Evolutionary conservation across 2,888 invertebrate genomes (phyloP).

Genomic region (Phoronis australis): DNA sequence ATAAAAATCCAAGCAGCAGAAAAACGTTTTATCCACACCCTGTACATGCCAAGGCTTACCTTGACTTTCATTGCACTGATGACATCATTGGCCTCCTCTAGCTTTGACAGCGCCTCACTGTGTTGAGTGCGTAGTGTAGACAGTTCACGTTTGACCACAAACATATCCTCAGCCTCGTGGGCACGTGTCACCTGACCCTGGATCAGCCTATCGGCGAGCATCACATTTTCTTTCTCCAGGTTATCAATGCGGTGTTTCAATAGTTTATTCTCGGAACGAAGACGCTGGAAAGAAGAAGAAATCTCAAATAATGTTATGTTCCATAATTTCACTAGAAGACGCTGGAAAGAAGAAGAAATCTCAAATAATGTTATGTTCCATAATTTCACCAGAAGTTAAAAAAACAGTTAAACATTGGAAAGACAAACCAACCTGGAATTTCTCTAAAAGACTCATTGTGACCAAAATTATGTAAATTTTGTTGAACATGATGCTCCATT

Average conservation of each 20-base stretch:
- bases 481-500: too few relatives aligned
- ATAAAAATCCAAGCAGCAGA: too few relatives aligned
- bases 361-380: too few relatives aligned
- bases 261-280: conserved; percentile 87
- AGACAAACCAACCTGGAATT: too few relatives aligned
- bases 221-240: conserved; percentile 81
- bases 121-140: conserved; percentile 81
- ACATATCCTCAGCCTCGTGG: conserved; percentile 80
- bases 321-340: too few relatives aligned
- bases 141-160: conserved; percentile 67
- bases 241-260: conserved; percentile 92
- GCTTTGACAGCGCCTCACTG: conserved; percentile 78
- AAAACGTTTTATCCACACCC: too few relatives aligned
- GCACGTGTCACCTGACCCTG: conserved; percentile 80
- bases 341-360: too few relatives aligned
- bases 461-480: too few relatives aligned
- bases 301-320: too few relatives aligned
- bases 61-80: conserved; percentile 57
- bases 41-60: conserved; percentile 19
- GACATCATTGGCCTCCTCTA: conserved; percentile 86
- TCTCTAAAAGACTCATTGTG: too few relatives aligned
- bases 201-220: conserved; percentile 64
- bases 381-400: too few relatives aligned
- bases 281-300: conserved; percentile 50
- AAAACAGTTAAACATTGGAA: too few relatives aligned